Percentiles rank a stretch among this genome's conserved stretches.
phyloP scores from a whole-genome alignment of 2,113 vertebrate species.

The Microtus pennsylvanicus region DNA sequence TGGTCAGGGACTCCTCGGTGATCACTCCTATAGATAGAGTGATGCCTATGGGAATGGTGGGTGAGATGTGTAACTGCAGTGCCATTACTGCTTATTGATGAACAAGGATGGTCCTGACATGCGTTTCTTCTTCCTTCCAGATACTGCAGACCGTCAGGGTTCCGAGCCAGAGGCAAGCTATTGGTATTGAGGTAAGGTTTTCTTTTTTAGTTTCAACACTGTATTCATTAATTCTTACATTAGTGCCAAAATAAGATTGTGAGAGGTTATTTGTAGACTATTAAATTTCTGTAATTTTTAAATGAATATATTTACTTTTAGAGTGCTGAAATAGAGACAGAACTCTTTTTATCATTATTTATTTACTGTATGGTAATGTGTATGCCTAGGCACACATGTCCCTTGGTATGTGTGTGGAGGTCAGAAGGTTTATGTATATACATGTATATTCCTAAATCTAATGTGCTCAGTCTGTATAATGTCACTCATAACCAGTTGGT shows the following conservation, averaged over 20 bases:
- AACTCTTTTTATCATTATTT: background rate
- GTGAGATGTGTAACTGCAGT: background rate
- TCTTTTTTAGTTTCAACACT: slow-evolving; percentile 52
- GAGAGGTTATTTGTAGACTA: background rate
- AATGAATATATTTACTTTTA: slow-evolving; percentile 48
- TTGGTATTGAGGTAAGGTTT: slow-evolving; percentile 95
- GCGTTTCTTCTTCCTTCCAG: slow-evolving; percentile 84
- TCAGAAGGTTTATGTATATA: background rate
- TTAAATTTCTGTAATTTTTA: slow-evolving; percentile 45
- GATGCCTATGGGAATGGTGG: background rate
- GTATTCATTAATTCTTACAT: background rate
- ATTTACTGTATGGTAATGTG: background rate
- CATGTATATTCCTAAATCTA: background rate
- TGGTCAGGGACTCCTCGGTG: background rate
- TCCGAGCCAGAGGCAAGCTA: slow-evolving; percentile 94
- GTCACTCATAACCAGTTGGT: background rate
- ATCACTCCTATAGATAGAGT: background rate
- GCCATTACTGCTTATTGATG: background rate
- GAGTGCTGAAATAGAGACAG: slow-evolving; percentile 47
- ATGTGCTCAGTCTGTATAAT: background rate
- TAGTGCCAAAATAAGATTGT: slow-evolving; percentile 12
- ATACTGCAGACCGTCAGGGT: slow-evolving; percentile 95
- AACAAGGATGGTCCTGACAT: slow-evolving; percentile 18
- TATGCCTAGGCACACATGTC: background rate
- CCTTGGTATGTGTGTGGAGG: background rate